phyloP scores from a whole-genome alignment of 2,888 invertebrate genomes.

The Unio delphinus region DNA sequence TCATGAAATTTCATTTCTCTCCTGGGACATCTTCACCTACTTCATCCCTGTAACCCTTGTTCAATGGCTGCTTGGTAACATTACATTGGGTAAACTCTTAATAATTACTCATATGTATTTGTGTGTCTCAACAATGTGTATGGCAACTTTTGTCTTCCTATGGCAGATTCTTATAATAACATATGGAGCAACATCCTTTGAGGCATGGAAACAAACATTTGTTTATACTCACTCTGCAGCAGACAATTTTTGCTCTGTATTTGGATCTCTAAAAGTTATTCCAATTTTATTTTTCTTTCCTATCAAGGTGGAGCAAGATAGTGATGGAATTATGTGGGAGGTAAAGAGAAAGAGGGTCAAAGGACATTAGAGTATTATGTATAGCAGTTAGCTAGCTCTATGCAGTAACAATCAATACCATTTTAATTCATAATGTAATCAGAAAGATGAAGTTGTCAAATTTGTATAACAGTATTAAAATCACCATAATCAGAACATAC shows the following conservation, averaged over 20 bases:
- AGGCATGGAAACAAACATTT: constrained; percentile 47
- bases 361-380: constrained; percentile 22
- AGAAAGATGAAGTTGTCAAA: too few species aligned
- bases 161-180: constrained; percentile 53
- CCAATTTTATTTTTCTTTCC: constrained; percentile 41
- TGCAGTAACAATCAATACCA: too few species aligned
- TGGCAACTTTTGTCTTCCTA: constrained; percentile 38
- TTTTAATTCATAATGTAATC: too few species aligned
- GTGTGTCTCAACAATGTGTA: constrained; percentile 27
- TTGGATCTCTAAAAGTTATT: constrained; percentile 51
- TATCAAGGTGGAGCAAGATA: constrained; percentile 30
- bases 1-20: constrained; percentile 38
- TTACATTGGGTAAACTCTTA: constrained; percentile 38
- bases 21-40: constrained; percentile 40
- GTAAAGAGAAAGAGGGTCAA: constrained; percentile 38
- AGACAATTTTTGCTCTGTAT: constrained; percentile 54
- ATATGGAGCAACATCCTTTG: constrained; percentile 57
- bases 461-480: too few species aligned
- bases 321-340: constrained; percentile 59
- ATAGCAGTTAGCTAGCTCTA: too few species aligned
- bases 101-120: constrained; percentile 43
- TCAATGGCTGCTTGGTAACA: constrained; percentile 43
- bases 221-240: constrained; percentile 15
- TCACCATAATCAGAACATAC: too few species aligned
- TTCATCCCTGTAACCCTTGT: constrained; percentile 46